A percentile compares a stretch with the other conserved stretches of the same genome.
Conservation (phyloP, 64 coral and sea anemone genomes). For the Hydrozoanthus tunicans region DNA sequence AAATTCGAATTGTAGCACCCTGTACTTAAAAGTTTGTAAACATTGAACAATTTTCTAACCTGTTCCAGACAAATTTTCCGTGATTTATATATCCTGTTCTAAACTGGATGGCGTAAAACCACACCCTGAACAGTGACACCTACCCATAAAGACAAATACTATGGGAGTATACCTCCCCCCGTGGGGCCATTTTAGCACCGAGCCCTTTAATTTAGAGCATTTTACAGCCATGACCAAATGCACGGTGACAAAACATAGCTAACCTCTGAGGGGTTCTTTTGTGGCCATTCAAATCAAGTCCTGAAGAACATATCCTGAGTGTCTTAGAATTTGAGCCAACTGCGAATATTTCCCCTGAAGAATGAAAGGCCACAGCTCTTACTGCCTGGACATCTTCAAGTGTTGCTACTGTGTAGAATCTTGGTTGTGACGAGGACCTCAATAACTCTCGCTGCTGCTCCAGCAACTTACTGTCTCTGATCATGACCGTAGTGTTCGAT, state of each 20-base stretch:
- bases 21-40: too few species aligned
- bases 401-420: constrained; percentile 79
- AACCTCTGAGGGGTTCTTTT: constrained; percentile 59
- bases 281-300: constrained; percentile 54
- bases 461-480: constrained; percentile 1
- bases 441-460: constrained; percentile 61
- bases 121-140: too few species aligned
- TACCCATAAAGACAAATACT: too few species aligned
- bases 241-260: neutral
- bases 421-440: constrained; percentile 56
- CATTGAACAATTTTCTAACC: too few species aligned
- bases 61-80: too few species aligned
- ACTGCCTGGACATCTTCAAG: constrained; percentile 92
- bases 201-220: neutral
- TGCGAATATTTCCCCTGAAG: constrained; percentile 89
- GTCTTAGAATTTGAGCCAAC: constrained; percentile 96
- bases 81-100: too few species aligned
- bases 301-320: constrained; percentile 80
- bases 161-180: too few species aligned
- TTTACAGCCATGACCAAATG: neutral
- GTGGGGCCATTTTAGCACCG: too few species aligned
- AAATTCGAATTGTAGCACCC: too few species aligned
- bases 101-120: too few species aligned
- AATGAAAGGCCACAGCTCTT: constrained; percentile 94
- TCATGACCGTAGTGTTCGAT: constrained; percentile 42